Percentiles rank a stretch among this genome's conserved stretches.
Conservation (phyloP, 2,888 invertebrate species). For the Microctonus brassicae region DNA sequence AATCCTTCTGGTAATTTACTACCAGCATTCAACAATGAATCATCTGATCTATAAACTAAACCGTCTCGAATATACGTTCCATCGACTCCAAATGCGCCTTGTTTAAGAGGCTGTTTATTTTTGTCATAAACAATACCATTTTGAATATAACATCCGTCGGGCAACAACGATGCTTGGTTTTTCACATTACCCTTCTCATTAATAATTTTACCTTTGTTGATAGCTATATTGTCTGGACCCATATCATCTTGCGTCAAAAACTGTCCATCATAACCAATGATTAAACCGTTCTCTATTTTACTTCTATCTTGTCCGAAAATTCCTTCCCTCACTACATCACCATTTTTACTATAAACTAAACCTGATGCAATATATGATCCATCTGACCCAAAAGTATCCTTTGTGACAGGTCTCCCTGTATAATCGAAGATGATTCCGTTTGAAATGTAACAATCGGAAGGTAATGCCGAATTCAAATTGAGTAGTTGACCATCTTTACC, state of each 20-base stretch:
- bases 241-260: constrained; percentile 61
- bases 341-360: constrained; percentile 59
- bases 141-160: constrained; percentile 63
- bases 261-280: constrained; percentile 62
- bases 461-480: constrained; percentile 57
- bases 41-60: constrained; percentile 63
- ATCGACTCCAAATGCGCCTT: constrained; percentile 62
- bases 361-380: constrained; percentile 63
- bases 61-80: constrained; percentile 65
- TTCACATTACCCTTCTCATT: constrained; percentile 57
- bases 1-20: constrained; percentile 57
- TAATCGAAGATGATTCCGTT: constrained; percentile 63
- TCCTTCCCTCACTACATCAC: constrained; percentile 58
- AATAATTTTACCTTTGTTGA: constrained; percentile 63
- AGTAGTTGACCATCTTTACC: constrained; percentile 61
- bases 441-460: constrained; percentile 60
- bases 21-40: constrained; percentile 61
- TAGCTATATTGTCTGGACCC: constrained; percentile 60
- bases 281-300: constrained; percentile 61
- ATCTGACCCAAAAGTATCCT: constrained; percentile 62
- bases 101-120: constrained; percentile 57
- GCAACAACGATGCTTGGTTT: constrained; percentile 60
- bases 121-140: constrained; percentile 61
- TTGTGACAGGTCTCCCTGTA: constrained; percentile 56
- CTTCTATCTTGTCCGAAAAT: constrained; percentile 63